Evolutionary conservation across 1,140 invertebrate species (phyloP).

Genomic region (Drosophila ananassae): DNA sequence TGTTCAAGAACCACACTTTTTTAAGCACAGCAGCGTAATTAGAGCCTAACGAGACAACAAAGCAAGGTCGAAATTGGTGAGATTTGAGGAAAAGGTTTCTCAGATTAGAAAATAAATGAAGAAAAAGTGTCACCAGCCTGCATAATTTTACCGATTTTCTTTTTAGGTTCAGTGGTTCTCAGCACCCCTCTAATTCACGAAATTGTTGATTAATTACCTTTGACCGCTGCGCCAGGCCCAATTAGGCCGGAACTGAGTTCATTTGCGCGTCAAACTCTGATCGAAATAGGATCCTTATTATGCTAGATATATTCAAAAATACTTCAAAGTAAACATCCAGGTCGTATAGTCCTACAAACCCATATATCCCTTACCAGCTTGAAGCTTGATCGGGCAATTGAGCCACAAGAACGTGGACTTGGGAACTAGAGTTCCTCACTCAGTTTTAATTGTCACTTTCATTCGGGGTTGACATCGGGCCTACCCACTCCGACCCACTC

Average conservation of each 20-base stretch:
- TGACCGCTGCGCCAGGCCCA: slow-evolving; percentile 53
- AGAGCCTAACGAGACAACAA: slow-evolving; percentile 81
- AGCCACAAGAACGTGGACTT: neutral
- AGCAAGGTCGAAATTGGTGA: slow-evolving; percentile 51
- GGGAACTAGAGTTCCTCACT: slow-evolving; percentile 31
- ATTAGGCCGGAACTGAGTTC: slow-evolving; percentile 43
- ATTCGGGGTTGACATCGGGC: slow-evolving; percentile 47
- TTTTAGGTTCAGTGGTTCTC: slow-evolving; percentile 32
- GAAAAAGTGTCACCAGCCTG: slow-evolving; percentile 63
- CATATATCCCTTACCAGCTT: too few relatives aligned
- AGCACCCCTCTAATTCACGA: slow-evolving; percentile 56
- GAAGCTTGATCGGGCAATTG: neutral
- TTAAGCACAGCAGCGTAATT: slow-evolving; percentile 62
- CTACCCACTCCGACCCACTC: slow-evolving; percentile 6
- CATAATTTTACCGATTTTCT: slow-evolving; percentile 77
- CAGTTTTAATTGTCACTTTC: slow-evolving; percentile 51
- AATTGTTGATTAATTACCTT: slow-evolving; percentile 77
- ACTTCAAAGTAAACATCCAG: too few relatives aligned
- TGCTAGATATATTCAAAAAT: slow-evolving; percentile 10
- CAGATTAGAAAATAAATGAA: slow-evolving; percentile 42
- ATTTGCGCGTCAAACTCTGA: slow-evolving; percentile 7
- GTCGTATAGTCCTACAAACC: too few relatives aligned
- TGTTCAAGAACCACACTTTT: slow-evolving; percentile 21
- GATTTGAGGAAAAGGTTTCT: slow-evolving; percentile 40
- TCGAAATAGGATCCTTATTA: slow-evolving; percentile 1